These are phyloP conservation scores for Zygothrica quintamaculata DNA, from an alignment of 2,888 invertebrate species.

Conservation along the genomic window DNA sequence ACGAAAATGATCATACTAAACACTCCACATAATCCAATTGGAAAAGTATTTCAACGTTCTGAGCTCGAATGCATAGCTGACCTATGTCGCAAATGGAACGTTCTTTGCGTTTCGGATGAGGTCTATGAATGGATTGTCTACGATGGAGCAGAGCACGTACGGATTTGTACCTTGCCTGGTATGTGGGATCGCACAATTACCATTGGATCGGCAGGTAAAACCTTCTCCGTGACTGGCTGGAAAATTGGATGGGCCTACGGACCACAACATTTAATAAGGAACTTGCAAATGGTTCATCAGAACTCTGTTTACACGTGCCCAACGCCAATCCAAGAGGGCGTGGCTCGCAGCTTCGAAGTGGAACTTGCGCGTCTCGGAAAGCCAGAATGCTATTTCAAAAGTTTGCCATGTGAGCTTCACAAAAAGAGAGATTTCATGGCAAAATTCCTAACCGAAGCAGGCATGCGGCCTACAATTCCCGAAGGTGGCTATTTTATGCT, in stretches of 20 bases:
- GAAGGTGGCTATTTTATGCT: constrained; percentile 99
- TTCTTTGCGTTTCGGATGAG: constrained; percentile 96
- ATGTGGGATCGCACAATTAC: constrained; percentile 99
- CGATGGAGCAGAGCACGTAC: constrained; percentile 91
- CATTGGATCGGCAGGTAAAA: constrained; percentile 98
- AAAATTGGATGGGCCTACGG: constrained; percentile 98
- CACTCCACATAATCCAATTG: constrained; percentile 98
- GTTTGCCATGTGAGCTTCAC: constrained; percentile 90
- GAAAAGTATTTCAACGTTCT: constrained; percentile 89
- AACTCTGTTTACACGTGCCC: constrained; percentile 96
- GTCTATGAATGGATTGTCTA: constrained; percentile 99
- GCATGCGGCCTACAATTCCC: constrained; percentile 96
- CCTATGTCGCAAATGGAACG: constrained; percentile 96
- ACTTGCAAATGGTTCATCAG: constrained; percentile 95
- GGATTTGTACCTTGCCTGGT: constrained; percentile 97
- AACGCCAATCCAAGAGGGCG: constrained; percentile 96
- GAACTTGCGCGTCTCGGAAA: constrained; percentile 90
- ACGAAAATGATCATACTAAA: constrained; percentile 98
- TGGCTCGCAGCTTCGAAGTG: constrained; percentile 94
- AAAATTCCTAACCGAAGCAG: constrained; percentile 90
- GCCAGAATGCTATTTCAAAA: constrained; percentile 93
- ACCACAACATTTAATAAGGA: constrained; percentile 91
- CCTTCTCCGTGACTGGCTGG: constrained; percentile 99
- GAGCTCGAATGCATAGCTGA: constrained; percentile 92
- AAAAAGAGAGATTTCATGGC: constrained; percentile 92